phyloP scores from a whole-genome alignment of 1,140 invertebrate genomes.

The Trissolcus basalis region DNA sequence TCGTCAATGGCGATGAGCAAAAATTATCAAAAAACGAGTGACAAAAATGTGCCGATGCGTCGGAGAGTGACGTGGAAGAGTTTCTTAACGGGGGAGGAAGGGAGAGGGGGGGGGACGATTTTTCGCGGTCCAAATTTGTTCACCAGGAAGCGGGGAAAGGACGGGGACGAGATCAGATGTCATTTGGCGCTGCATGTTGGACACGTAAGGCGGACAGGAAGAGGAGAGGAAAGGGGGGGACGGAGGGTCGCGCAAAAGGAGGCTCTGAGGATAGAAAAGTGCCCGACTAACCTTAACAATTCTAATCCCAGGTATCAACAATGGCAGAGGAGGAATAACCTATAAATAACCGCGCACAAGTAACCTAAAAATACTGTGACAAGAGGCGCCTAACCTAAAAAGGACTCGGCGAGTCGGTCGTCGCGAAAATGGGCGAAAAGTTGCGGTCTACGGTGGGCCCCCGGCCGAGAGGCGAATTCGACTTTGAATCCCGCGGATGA shows the following conservation, averaged over 20 bases:
- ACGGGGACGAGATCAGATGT: constrained; percentile 1
- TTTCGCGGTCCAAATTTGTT: constrained; percentile 1
- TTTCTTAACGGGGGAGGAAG: background rate
- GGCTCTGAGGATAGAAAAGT: constrained; percentile 8
- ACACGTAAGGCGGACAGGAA: no score
- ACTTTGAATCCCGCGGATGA: constrained; percentile 44
- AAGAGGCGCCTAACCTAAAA: constrained; percentile 46
- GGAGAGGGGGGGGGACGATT: background rate
- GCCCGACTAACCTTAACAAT: constrained; percentile 33
- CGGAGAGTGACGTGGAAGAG: constrained; percentile 2
- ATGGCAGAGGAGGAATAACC: constrained; percentile 48
- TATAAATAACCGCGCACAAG: constrained; percentile 43
- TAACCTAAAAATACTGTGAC: constrained; percentile 50
- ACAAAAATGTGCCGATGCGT: background rate
- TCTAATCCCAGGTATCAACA: constrained; percentile 36
- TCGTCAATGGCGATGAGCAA: constrained; percentile 2
- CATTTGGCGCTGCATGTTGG: background rate
- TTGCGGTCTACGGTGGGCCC: background rate
- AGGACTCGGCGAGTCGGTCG: constrained; percentile 20
- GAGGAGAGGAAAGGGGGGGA: background rate
- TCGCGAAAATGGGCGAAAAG: constrained; percentile 38
- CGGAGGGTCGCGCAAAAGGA: background rate
- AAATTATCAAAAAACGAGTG: constrained; percentile 11
- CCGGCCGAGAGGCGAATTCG: constrained; percentile 12
- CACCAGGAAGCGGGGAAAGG: background rate